A percentile compares a stretch with the other conserved stretches of the same genome.
Evolutionary conservation across 2,797 vertebrate genomes (phyloP).

Genomic region (Lagodon rhomboides): DNA sequence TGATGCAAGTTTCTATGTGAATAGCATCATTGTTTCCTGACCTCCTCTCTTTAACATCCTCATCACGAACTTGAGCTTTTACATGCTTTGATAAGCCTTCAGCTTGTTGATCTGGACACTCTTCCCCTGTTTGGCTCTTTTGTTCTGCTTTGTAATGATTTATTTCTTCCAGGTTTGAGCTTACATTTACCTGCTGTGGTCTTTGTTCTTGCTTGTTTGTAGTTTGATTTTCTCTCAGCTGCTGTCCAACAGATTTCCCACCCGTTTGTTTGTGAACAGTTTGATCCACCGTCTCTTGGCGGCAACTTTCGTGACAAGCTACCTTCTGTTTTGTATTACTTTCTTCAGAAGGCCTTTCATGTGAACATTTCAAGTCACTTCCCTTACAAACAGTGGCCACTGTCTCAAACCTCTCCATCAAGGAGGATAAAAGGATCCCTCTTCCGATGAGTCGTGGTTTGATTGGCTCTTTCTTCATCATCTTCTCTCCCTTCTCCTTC

Average conservation of each 20-base stretch:
- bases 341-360: constrained; percentile 34
- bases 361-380: constrained; percentile 69
- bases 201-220: constrained; percentile 13
- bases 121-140: not conserved
- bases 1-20: constrained; percentile 52
- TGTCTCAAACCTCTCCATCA: constrained; percentile 90
- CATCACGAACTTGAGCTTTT: constrained; percentile 1
- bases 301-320: constrained; percentile 44
- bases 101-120: constrained; percentile 19
- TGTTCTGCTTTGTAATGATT: not conserved
- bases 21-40: constrained; percentile 37
- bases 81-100: constrained; percentile 9
- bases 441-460: constrained; percentile 73
- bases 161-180: constrained; percentile 24
- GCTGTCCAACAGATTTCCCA: constrained; percentile 7
- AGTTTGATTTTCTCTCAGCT: constrained; percentile 18
- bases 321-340: constrained; percentile 53
- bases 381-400: constrained; percentile 77
- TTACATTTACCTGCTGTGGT: constrained; percentile 9
- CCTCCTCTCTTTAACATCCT: not conserved
- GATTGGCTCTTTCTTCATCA: constrained; percentile 34
- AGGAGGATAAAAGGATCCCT: constrained; percentile 79
- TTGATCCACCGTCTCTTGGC: constrained; percentile 19
- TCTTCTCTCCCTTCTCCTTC: constrained; percentile 80
- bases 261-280: constrained; percentile 29